phyloP scores from a whole-genome alignment of 92 coral and sea anemone genomes.

The Meandrina meandrites region DNA sequence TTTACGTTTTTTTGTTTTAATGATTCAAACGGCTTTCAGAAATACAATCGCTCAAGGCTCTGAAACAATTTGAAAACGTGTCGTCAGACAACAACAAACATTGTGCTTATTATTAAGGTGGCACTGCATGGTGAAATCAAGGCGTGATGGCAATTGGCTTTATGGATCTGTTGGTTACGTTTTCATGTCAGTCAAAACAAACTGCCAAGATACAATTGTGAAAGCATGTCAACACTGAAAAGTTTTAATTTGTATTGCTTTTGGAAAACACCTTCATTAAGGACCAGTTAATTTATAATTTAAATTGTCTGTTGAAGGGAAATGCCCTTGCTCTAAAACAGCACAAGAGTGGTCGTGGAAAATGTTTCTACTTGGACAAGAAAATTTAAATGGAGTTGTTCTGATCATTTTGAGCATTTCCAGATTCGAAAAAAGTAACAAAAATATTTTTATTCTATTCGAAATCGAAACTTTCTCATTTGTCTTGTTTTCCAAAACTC shows the following conservation, averaged over 20 bases:
- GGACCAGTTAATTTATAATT: not conserved
- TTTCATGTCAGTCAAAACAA: constrained; percentile 1
- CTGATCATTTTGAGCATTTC: not conserved
- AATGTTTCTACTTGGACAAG: too few relatives aligned
- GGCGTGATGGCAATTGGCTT: not conserved
- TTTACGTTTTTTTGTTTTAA: not conserved
- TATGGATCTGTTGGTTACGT: not conserved
- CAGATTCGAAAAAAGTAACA: too few relatives aligned
- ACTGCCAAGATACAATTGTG: too few relatives aligned
- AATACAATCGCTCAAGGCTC: not conserved
- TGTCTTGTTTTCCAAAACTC: too few relatives aligned
- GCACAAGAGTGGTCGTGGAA: too few relatives aligned
- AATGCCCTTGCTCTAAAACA: not conserved
- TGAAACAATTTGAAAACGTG: not conserved
- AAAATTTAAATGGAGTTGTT: too few relatives aligned
- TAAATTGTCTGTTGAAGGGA: not conserved
- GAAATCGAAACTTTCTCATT: too few relatives aligned
- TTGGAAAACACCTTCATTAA: not conserved
- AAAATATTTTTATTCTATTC: too few relatives aligned
- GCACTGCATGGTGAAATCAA: not conserved
- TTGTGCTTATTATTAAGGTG: not conserved
- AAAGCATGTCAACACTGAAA: too few relatives aligned
- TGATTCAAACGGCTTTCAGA: not conserved
- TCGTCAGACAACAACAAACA: too few relatives aligned
- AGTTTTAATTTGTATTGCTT: not conserved